phyloP scores from a whole-genome alignment of 1,140 invertebrate genomes.

The Bombus terrestris region DNA sequence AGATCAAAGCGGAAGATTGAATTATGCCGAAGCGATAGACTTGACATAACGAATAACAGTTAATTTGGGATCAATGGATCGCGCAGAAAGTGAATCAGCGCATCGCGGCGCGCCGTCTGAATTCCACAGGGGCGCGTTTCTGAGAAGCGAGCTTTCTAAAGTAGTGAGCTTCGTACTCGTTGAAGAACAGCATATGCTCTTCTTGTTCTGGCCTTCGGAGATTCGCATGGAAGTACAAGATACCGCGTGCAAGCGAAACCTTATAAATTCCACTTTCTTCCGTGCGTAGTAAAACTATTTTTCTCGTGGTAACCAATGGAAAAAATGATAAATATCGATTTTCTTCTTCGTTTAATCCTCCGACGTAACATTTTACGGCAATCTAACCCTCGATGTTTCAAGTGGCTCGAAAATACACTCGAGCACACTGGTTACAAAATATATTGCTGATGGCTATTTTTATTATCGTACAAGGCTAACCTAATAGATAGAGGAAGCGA shows the following conservation, averaged over 20 bases:
- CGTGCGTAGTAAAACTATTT: neutral
- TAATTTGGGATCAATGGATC: conserved; percentile 13
- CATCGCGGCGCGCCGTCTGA: conserved; percentile 6
- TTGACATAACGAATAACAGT: neutral
- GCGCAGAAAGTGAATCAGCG: neutral
- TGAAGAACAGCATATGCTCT: conserved; percentile 7
- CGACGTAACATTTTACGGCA: neutral
- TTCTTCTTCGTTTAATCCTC: neutral
- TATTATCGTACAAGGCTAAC: conserved; percentile 42
- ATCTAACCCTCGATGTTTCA: neutral
- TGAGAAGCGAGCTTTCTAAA: conserved; percentile 28
- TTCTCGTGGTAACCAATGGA: neutral
- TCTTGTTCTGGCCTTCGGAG: neutral
- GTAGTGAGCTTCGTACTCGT: neutral
- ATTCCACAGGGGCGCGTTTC: conserved; percentile 24
- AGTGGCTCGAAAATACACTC: neutral
- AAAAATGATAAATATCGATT: neutral
- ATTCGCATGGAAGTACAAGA: neutral
- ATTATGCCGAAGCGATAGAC: neutral
- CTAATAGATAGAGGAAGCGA: conserved; percentile 10
- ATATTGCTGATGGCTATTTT: conserved; percentile 21
- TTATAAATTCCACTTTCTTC: neutral
- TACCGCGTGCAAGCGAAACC: neutral
- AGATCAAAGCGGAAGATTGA: neutral
- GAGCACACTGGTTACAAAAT: neutral